Conservation (phyloP, 2,797 vertebrate species). For the Propithecus deckenii region DNA sequence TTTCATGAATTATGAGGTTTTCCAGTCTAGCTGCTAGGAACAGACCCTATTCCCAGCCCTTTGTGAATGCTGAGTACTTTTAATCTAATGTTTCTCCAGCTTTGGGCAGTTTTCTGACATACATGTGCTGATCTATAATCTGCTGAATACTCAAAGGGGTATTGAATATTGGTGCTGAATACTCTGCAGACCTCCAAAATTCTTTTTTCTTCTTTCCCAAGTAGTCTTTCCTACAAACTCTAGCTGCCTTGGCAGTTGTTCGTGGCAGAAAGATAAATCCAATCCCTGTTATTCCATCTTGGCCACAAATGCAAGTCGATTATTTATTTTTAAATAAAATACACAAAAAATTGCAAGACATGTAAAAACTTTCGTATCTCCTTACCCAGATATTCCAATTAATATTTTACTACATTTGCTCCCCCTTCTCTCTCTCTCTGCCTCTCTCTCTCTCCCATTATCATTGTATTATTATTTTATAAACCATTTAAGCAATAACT, state of each 20-base stretch:
- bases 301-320: neutral
- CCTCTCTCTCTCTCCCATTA: neutral
- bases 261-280: neutral
- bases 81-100: neutral
- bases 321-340: constrained; percentile 31
- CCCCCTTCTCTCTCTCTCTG: neutral
- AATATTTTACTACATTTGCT: neutral
- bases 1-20: neutral
- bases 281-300: neutral
- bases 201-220: neutral
- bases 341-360: neutral
- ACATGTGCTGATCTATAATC: neutral
- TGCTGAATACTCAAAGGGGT: neutral
- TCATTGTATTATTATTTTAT: constrained; percentile 21
- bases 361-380: neutral
- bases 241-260: neutral
- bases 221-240: neutral
- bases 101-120: neutral
- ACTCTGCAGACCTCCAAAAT: neutral
- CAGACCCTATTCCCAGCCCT: neutral
- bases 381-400: neutral
- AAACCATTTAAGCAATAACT: neutral
- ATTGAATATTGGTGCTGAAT: too few relatives aligned
- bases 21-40: neutral
- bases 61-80: neutral